A percentile compares a stretch with the other conserved stretches of the same genome.
These are phyloP conservation scores for Hydraecia micacea DNA, from an alignment of 2,888 invertebrate species.

Conservation along the genomic window DNA sequence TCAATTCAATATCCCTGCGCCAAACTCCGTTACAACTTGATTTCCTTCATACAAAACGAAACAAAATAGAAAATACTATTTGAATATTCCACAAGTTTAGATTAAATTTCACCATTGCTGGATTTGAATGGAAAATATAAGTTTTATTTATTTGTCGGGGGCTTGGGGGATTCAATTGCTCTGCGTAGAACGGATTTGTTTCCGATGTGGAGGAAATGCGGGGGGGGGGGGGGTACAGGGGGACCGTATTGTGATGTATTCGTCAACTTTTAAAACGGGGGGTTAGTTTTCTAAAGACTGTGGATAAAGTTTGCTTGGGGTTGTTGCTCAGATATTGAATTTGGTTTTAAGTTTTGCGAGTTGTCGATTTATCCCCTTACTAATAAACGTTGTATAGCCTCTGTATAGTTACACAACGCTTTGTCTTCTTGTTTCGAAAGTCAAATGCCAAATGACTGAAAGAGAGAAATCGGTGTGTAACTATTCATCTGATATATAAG, in stretches of 20 bases:
- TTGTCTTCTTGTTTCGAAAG: no score
- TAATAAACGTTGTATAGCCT: no score
- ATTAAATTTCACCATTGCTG: slow-evolving; percentile 63
- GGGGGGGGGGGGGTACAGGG: neutral
- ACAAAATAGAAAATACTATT: slow-evolving; percentile 53
- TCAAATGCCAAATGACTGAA: no score
- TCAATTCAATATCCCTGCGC: slow-evolving; percentile 4
- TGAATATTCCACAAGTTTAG: slow-evolving; percentile 65
- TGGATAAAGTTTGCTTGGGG: slow-evolving; percentile 2
- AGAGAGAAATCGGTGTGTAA: no score
- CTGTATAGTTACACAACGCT: no score
- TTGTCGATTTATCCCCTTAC: neutral
- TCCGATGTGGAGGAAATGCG: slow-evolving; percentile 28
- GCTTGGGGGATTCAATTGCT: slow-evolving; percentile 58
- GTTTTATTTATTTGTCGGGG: slow-evolving; percentile 65
- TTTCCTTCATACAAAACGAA: slow-evolving; percentile 46
- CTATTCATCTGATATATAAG: no score
- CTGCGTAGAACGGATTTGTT: slow-evolving; percentile 55
- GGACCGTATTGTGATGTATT: slow-evolving; percentile 31
- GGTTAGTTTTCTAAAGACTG: slow-evolving; percentile 35
- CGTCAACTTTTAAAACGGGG: slow-evolving; percentile 44
- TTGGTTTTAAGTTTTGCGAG: slow-evolving; percentile 10
- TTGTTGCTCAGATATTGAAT: neutral
- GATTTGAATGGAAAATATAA: slow-evolving; percentile 64
- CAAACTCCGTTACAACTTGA: slow-evolving; percentile 24